Evolutionary conservation across 2,797 vertebrate genomes (phyloP), one percentile per base, ranked within the genome.

Genomic region (Siniperca obscura): DNA sequence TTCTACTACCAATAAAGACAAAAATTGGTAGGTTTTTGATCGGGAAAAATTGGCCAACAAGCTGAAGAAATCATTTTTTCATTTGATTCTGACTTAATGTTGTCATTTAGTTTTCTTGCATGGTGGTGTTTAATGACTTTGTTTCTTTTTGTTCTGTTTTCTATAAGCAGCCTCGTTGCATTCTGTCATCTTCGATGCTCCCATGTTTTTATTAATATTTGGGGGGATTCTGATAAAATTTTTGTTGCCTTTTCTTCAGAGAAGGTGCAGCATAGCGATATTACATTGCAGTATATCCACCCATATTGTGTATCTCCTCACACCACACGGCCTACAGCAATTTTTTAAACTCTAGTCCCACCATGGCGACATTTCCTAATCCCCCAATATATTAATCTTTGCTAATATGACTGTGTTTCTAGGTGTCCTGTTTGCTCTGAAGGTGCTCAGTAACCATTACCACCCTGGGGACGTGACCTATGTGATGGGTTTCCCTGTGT

Each of bases 371-470:
- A 6, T 53, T 61, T 53, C 0, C 17, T 55, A 12, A 48, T n/a
- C 21, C 10, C 3, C 2, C 21, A 48, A 1, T 59, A 36, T 13
- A 42, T 52, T 13, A 1, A 50, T 62, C 2, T 53, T 38, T 74
- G 21, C 38, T 5, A 30, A 57, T 50, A 2, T 55, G 16, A 70
- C 73, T 90, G 21, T 94, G 42, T 93, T 62, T 95, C 11, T 77
- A 99, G 98, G 98, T 59, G 98, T 99, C 81, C 88, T 99, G 87
- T 99, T 99, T 94, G 97, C 96, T 62, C 95, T 99, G 93, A 99
- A 99, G 93, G 97, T 99, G 79, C 94, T 99, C 73, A 97, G 90
- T 90, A 98, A 98, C 93, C 88, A 98, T 89, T 97, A 97, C 85
- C 89, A 96, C 78, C 97, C 97, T 1, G 98, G 98, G 74, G 95